Percentiles rank a stretch among this genome's conserved stretches.
phyloP scores from a whole-genome alignment of 2,113 vertebrate genomes.

The Lanius ludovicianus region DNA sequence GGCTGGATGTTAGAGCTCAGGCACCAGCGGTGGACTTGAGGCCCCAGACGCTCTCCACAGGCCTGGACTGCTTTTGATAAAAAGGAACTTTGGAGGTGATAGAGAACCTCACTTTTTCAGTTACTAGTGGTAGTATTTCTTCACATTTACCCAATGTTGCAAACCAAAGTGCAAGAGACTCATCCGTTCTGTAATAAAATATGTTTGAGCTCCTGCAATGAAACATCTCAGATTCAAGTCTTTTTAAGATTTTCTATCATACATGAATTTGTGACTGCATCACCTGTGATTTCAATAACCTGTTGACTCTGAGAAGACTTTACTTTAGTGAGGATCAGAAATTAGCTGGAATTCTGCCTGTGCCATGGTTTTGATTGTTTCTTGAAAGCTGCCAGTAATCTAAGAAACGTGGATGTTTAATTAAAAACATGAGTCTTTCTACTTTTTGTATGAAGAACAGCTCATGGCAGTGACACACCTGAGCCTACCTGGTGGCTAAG shows the following conservation, averaged over 20 bases:
- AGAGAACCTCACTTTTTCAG: neutral
- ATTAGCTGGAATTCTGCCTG: neutral
- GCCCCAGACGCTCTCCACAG: accelerated
- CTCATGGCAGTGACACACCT: neutral
- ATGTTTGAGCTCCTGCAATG: neutral
- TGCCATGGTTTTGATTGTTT: neutral
- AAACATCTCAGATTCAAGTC: neutral
- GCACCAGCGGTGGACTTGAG: neutral
- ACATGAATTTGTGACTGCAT: neutral
- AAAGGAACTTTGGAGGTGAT: neutral
- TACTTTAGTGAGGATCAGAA: neutral
- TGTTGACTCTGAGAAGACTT: neutral
- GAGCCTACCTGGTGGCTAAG: neutral
- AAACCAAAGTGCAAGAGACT: neutral
- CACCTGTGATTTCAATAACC: neutral
- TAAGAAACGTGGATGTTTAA: neutral
- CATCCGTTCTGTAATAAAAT: neutral
- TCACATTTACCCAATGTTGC: neutral
- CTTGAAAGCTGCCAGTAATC: neutral
- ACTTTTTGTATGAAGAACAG: neutral
- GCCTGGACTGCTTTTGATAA: neutral
- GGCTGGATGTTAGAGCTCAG: neutral
- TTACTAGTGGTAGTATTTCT: neutral
- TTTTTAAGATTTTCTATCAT: neutral
- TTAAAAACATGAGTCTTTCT: neutral